phyloP scores from a whole-genome alignment of 2,113 vertebrate species.

The Indicator indicator region DNA sequence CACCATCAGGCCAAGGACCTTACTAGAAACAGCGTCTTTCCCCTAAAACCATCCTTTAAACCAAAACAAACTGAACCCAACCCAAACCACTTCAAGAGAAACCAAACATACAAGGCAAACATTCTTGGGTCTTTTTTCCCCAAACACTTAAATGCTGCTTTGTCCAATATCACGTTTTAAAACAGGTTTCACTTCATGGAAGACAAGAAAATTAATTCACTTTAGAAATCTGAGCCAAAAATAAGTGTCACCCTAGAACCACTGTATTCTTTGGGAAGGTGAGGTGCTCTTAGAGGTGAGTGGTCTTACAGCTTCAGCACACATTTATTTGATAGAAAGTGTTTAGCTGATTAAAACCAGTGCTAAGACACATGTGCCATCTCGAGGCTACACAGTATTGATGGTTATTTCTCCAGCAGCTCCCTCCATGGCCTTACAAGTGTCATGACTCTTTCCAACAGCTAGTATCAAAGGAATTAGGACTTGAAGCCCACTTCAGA shows the following conservation, averaged over 20 bases:
- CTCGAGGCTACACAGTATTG: background rate
- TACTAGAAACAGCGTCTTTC: background rate
- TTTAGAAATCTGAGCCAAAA: background rate
- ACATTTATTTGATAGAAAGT: too few species aligned
- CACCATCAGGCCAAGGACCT: background rate
- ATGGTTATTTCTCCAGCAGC: background rate
- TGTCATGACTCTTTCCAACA: background rate
- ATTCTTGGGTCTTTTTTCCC: background rate
- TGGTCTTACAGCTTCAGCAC: background rate
- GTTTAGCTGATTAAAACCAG: background rate
- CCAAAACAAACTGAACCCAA: background rate
- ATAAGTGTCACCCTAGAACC: background rate
- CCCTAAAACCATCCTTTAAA: background rate
- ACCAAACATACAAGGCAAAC: background rate
- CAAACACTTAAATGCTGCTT: background rate
- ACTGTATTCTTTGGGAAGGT: background rate
- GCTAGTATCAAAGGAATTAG: background rate
- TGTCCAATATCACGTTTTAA: background rate
- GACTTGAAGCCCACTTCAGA: background rate
- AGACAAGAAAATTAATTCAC: background rate
- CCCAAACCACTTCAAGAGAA: background rate
- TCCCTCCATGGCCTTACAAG: background rate
- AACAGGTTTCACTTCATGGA: background rate
- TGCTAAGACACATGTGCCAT: background rate
- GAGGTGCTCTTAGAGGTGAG: background rate